These are phyloP conservation scores for Eulithis prunata DNA, from an alignment of 2,888 invertebrate genomes.

Conservation along the genomic window DNA sequence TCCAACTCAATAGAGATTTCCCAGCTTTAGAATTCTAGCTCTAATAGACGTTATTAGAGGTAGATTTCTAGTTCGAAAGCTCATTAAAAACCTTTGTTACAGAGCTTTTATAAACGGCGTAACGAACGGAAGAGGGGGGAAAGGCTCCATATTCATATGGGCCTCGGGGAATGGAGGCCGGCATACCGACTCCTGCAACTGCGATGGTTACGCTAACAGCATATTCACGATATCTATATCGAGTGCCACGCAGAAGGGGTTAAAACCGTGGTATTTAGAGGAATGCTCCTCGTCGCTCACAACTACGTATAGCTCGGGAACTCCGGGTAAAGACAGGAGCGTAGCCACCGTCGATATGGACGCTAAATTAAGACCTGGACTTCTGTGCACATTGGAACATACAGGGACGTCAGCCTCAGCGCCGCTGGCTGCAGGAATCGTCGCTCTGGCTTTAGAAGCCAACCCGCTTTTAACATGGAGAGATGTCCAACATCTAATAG, in stretches of 20 bases:
- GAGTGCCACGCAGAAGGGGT: slow-evolving; percentile 97
- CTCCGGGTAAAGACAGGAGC: slow-evolving; percentile 95
- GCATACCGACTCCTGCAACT: slow-evolving; percentile 98
- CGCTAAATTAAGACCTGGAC: slow-evolving; percentile 92
- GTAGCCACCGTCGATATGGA: slow-evolving; percentile 97
- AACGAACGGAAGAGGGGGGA: slow-evolving; percentile 95
- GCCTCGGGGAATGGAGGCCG: slow-evolving; percentile 98
- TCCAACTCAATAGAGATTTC: slow-evolving; percentile 39
- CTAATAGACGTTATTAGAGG: slow-evolving; percentile 20
- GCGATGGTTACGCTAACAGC: slow-evolving; percentile 99
- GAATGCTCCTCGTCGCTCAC: slow-evolving; percentile 99
- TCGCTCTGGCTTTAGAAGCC: slow-evolving; percentile 96
- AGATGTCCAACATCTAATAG: slow-evolving; percentile 98
- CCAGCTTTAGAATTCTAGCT: slow-evolving; percentile 1
- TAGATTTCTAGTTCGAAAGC: slow-evolving; percentile 51
- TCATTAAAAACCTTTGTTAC: slow-evolving; percentile 76
- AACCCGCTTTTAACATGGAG: slow-evolving; percentile 97
- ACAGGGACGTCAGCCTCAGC: slow-evolving; percentile 97
- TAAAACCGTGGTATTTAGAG: slow-evolving; percentile 99
- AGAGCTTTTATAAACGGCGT: slow-evolving; percentile 97
- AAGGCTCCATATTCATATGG: slow-evolving; percentile 98
- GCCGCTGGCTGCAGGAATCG: slow-evolving; percentile 97
- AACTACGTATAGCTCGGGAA: slow-evolving; percentile 98
- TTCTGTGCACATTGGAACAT: slow-evolving; percentile 95
- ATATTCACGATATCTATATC: slow-evolving; percentile 99